These are phyloP conservation scores for Drosophila flavopinicola DNA, from an alignment of 2,888 invertebrate genomes.

Conservation along the genomic window DNA sequence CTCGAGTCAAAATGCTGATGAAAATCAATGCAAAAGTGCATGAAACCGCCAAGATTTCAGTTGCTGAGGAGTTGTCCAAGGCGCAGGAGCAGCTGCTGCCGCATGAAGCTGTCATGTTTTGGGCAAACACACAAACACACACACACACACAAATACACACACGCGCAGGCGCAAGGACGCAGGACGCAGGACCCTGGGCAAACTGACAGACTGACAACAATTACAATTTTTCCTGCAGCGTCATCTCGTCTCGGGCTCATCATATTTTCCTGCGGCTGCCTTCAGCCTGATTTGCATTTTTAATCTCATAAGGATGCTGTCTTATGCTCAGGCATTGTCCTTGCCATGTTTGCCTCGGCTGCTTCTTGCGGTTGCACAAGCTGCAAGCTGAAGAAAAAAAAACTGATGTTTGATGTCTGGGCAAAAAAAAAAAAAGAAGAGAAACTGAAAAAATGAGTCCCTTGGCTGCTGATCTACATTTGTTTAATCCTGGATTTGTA, in stretches of 20 bases:
- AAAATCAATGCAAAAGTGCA: slow-evolving; percentile 71
- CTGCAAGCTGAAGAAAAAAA: slow-evolving; percentile 57
- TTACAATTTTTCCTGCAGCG: slow-evolving; percentile 67
- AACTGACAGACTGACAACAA: slow-evolving; percentile 64
- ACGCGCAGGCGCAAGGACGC: slow-evolving; percentile 16
- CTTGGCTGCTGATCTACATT: slow-evolving; percentile 65
- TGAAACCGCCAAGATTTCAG: slow-evolving; percentile 51
- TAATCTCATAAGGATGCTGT: slow-evolving; percentile 82
- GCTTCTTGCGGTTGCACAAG: slow-evolving; percentile 62
- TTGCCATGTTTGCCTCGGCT: slow-evolving; percentile 39
- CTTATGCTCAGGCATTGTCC: slow-evolving; percentile 66
- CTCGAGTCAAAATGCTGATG: slow-evolving; percentile 60
- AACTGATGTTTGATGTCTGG: neutral
- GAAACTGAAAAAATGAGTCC: slow-evolving; percentile 28
- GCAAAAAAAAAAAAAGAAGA: slow-evolving; percentile 18
- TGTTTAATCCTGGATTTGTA: slow-evolving; percentile 75
- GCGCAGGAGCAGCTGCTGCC: slow-evolving; percentile 53
- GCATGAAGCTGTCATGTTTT: slow-evolving; percentile 81
- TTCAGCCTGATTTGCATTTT: slow-evolving; percentile 81
- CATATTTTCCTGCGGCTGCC: slow-evolving; percentile 64
- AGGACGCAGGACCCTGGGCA: slow-evolving; percentile 6
- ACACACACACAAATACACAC: slow-evolving; percentile 17
- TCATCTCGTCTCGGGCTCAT: slow-evolving; percentile 57
- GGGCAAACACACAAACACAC: slow-evolving; percentile 55
- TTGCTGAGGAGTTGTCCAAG: slow-evolving; percentile 21